phyloP scores from a whole-genome alignment of 2,888 invertebrate genomes.

The Byasa hedistus region DNA sequence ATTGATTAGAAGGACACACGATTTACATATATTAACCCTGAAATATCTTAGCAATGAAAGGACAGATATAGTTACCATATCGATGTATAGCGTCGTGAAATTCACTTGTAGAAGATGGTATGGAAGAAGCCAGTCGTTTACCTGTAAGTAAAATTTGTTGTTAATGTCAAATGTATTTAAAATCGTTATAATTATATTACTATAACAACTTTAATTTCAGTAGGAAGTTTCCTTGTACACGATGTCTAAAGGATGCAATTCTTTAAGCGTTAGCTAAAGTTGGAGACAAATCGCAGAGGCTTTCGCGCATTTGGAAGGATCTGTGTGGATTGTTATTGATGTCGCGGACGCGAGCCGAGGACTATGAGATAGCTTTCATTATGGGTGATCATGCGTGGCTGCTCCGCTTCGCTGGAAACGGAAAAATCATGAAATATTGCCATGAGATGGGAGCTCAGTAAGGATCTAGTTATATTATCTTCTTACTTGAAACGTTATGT shows the following conservation, averaged over 20 bases:
- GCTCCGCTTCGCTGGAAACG: conserved; percentile 50
- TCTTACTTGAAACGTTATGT: conserved; percentile 14
- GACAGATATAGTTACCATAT: background rate
- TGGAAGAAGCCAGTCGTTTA: background rate
- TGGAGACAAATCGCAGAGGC: conserved; percentile 63
- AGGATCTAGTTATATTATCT: conserved; percentile 19
- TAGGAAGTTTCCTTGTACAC: background rate
- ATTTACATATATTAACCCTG: no score
- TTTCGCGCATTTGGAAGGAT: conserved; percentile 59
- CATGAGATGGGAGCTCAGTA: conserved; percentile 31
- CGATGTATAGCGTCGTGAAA: background rate
- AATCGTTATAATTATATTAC: no score
- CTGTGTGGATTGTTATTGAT: conserved; percentile 70
- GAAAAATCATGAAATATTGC: conserved; percentile 61
- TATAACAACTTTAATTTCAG: background rate
- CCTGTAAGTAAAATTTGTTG: background rate
- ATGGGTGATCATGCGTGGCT: conserved; percentile 66
- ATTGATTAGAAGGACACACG: no score
- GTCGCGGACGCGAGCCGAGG: conserved; percentile 39
- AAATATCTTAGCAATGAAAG: background rate
- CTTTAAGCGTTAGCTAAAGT: conserved; percentile 49
- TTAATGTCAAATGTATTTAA: background rate
- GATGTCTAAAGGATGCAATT: conserved; percentile 10
- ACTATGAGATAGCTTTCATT: conserved; percentile 66
- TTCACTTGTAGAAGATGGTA: background rate